Percentiles rank a stretch among this genome's conserved stretches.
Conservation (phyloP, 2,888 invertebrate species). For the Dioctria rufipes region DNA sequence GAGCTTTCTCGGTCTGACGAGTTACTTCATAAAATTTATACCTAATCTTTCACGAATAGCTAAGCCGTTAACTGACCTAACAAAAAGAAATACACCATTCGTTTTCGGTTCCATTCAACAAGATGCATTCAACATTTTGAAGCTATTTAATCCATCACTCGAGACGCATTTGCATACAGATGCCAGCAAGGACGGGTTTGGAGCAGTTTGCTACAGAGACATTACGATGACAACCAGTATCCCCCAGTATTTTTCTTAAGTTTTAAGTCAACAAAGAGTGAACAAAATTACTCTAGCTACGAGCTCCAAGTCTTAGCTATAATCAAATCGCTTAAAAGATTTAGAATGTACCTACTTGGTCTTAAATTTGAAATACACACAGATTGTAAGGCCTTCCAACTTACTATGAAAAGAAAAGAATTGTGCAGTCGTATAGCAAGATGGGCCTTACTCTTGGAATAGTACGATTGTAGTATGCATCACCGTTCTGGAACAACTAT, state of each 20-base stretch:
- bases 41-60: constrained; percentile 1
- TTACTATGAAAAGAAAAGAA: constrained; percentile 11
- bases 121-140: neutral
- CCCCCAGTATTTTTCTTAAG: constrained; percentile 22
- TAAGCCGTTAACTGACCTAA: neutral
- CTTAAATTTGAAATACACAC: neutral
- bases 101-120: neutral
- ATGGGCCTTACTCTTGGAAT: constrained; percentile 10
- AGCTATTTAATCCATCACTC: no score
- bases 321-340: neutral
- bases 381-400: constrained; percentile 4
- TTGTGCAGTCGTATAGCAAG: constrained; percentile 17
- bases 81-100: neutral
- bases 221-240: constrained; percentile 4
- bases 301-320: constrained; percentile 10
- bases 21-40: constrained; percentile 55
- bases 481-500: constrained; percentile 1
- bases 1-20: constrained; percentile 54
- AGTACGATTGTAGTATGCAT: constrained; percentile 9
- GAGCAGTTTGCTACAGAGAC: constrained; percentile 2
- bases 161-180: neutral
- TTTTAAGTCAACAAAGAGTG: neutral
- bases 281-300: constrained; percentile 22
- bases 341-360: neutral
- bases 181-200: constrained; percentile 14